phyloP scores from a whole-genome alignment of 2,888 invertebrate genomes.

The Xylophagus ater region DNA sequence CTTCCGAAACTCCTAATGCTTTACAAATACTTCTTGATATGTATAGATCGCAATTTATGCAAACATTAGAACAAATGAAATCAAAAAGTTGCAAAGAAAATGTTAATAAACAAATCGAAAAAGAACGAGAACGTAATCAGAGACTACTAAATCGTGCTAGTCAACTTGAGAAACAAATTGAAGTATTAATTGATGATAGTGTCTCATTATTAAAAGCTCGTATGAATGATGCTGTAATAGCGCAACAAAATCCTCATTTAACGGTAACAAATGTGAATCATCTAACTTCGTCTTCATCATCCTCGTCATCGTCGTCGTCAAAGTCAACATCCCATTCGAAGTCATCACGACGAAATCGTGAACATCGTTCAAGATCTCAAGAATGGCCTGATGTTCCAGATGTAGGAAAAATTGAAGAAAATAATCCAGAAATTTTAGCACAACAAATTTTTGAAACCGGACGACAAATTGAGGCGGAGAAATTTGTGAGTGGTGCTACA shows the following conservation, averaged over 20 bases:
- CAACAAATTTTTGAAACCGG: constrained; percentile 85
- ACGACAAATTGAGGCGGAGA: constrained; percentile 77
- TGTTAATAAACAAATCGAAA: constrained; percentile 64
- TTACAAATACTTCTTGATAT: constrained; percentile 78
- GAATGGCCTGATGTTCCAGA: constrained; percentile 90
- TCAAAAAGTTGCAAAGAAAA: constrained; percentile 60
- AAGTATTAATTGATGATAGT: constrained; percentile 83
- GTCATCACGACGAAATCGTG: constrained; percentile 52
- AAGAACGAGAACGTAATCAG: constrained; percentile 74
- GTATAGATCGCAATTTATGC: constrained; percentile 75
- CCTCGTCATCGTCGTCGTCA: constrained; percentile 40
- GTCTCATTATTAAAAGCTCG: constrained; percentile 77
- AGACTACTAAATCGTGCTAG: constrained; percentile 71
- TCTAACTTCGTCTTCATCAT: constrained; percentile 40
- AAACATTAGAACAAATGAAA: constrained; percentile 74
- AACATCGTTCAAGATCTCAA: constrained; percentile 69
- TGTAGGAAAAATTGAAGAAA: constrained; percentile 81
- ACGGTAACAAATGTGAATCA: constrained; percentile 22
- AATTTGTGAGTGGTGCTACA: constrained; percentile 39
- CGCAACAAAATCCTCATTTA: constrained; percentile 35
- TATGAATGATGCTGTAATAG: constrained; percentile 57
- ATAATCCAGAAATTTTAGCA: constrained; percentile 80
- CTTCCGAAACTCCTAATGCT: constrained; percentile 70
- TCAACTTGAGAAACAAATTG: constrained; percentile 89
- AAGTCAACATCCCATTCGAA: constrained; percentile 34